Base-by-base conservation (phyloP, 2,113 vertebrate species). In the Romanogobio albipinnatus region DNA sequence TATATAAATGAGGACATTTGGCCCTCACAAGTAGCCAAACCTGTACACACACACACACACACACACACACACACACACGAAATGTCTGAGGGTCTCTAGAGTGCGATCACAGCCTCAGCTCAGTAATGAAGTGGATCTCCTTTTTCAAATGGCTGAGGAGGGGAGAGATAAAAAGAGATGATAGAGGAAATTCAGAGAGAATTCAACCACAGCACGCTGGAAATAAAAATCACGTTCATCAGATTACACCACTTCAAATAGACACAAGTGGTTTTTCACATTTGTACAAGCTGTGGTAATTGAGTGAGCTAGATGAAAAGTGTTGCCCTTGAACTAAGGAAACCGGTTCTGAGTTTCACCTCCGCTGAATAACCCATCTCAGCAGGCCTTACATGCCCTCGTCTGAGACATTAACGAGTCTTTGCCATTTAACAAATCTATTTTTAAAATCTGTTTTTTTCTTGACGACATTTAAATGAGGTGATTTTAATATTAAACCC, bases 41-140 rank as follows among this genome's bases (percentile, higher is more conserved):
- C 11, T 49, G 47, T 39, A 49, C 47, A 13, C 77, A 45, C 36
- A 45, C 36, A 73, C 45, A 66, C 43, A 68, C 80, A 82, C 70
- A 45, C 68, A 59, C 33, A 47, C 82, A 84, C 73, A 51, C 74
- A 64, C 74, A 56, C 75, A 68, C 24, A 79, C 1, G 45, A 4
- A 71, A n/a, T 62, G 58, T 75, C 66, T 70, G 49, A 81, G 7
- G 8, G 43, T 84, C 85, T 68, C 87, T 6, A 64, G 82, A 85
- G 85, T 78, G 66, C 33, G 62, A 86, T 79, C 74, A 84, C 43
- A 49, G 43, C 64, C 56, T 43, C 71, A 76, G 62, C 84, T 83
- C 82, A 56, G 73, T 86, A 78, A 86, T 86, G 79, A 81, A 84
- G 83, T 82, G 78, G 17, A 15, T 66, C 82, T 87, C 70, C 39